Evolutionary conservation across 1,140 invertebrate genomes (phyloP), one percentile per base, ranked within the genome.

Genomic region (Drosophila mayri): DNA sequence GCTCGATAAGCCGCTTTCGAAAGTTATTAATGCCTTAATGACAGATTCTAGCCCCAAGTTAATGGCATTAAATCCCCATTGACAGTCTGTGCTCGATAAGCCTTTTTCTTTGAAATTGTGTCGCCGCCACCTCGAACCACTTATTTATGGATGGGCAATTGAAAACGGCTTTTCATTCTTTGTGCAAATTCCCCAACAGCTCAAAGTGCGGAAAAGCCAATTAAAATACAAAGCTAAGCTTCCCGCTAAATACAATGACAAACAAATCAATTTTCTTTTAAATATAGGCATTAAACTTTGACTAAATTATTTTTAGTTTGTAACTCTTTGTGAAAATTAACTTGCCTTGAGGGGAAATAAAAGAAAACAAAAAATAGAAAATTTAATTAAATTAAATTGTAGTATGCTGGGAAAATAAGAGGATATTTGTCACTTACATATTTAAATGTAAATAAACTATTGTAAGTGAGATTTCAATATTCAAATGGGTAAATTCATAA

Each of bases 1-100:
- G 61, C 61, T 71, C 75, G 80, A 64, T 83, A 87, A 87, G 84
- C 84, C 52, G 68, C 76, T 87, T 88, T 72, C 18, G 16, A 66
- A 67, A 75, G 68, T 85, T 85, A 76, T 63, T 71, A 81, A 77
- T 78, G 78, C 68, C 61, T 16, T 63, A 78, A 81, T 72, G 67
- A 84, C 63, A 88, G 66, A 68, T 68, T 65, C 74, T 43, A 25
- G 58, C 63, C 58, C 38, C 52, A 47, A 60, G 57, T 60, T 63
- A 57, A 60, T 50, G 50, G 38, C 58, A 70, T 58, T 57, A 43
- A 62, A 32, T 63, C 10, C 43, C 30, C 41, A 35, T 63, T 60
- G 32, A 72, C 66, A 59, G 73, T 46, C 18, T 38, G 68, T 14
- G 63, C n/a, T 57, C 50, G 43, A 38, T 62, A 81, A 81, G 78